Percentiles rank a stretch among this genome's conserved stretches.
These are phyloP conservation scores for Temnopleurus reevesii DNA, from an alignment of 53 echinoderm and acorn worm species.

Conservation along the genomic window DNA sequence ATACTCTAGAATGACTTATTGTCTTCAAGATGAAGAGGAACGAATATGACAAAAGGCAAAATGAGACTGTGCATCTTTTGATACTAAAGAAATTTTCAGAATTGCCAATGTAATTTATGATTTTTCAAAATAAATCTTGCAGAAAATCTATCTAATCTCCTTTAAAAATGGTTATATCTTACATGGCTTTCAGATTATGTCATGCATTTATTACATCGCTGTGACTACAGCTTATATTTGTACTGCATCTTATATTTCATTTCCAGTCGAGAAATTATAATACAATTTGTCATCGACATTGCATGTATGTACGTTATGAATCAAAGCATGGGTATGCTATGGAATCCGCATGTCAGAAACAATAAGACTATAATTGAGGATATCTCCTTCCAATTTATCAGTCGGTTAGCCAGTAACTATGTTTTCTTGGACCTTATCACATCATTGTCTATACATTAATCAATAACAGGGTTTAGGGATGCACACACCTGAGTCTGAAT, in stretches of 20 bases:
- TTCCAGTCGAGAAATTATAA: not conserved
- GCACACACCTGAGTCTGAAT: not conserved
- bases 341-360: not conserved
- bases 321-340: not conserved
- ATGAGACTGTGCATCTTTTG: no score
- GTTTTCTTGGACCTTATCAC: not conserved
- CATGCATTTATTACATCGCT: not conserved
- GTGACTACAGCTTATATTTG: not conserved
- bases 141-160: no score
- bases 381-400: constrained; percentile 21
- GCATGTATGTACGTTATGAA: not conserved
- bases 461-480: not conserved
- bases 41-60: no score
- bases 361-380: not conserved
- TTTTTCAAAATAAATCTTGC: no score
- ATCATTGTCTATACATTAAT: not conserved
- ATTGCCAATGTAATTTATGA: no score
- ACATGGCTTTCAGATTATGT: not conserved
- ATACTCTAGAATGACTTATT: no score
- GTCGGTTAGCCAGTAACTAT: not conserved
- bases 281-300: not conserved
- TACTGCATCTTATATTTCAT: not conserved
- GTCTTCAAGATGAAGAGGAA: no score
- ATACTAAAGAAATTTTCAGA: no score
- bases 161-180: no score